These are phyloP conservation scores for Hemibagrus guttatus DNA, from an alignment of 2,797 vertebrate genomes.

Conservation along the genomic window DNA sequence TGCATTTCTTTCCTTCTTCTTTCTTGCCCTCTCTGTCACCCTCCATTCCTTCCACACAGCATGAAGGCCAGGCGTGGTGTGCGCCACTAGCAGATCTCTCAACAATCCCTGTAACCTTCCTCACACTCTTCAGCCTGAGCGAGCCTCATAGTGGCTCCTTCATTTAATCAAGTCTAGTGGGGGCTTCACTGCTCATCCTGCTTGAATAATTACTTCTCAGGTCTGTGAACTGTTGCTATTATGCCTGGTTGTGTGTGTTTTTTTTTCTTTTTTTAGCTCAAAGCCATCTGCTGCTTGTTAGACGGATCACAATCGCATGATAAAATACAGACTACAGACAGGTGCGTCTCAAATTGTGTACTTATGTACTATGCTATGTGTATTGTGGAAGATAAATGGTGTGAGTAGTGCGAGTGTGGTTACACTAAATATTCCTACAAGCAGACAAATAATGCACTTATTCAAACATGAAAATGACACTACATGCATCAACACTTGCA, in stretches of 20 bases:
- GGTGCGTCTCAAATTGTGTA: no score
- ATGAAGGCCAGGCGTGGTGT: constrained; percentile 41
- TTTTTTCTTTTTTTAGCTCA: no score
- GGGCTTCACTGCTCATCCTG: constrained; percentile 58
- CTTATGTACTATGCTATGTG: no score
- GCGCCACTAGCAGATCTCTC: constrained; percentile 58
- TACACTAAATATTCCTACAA: no score
- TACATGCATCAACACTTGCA: no score
- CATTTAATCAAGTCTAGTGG: constrained; percentile 64
- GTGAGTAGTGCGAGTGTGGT: no score
- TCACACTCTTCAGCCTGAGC: constrained; percentile 65
- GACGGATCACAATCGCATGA: not conserved
- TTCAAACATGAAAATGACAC: no score
- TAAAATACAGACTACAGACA: not conserved
- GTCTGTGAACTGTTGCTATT: constrained; percentile 45
- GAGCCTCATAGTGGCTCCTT: constrained; percentile 47
- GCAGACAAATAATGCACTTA: no score
- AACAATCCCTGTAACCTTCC: constrained; percentile 60
- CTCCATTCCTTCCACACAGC: constrained; percentile 42
- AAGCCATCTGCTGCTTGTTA: not conserved
- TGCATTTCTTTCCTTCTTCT: constrained; percentile 39
- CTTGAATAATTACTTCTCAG: constrained; percentile 70
- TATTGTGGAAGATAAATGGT: no score
- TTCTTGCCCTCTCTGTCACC: constrained; percentile 61
- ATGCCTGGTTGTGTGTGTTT: not conserved